Evolutionary conservation across 2,888 invertebrate genomes (phyloP).

Genomic region (Scaeva pyrastri): DNA sequence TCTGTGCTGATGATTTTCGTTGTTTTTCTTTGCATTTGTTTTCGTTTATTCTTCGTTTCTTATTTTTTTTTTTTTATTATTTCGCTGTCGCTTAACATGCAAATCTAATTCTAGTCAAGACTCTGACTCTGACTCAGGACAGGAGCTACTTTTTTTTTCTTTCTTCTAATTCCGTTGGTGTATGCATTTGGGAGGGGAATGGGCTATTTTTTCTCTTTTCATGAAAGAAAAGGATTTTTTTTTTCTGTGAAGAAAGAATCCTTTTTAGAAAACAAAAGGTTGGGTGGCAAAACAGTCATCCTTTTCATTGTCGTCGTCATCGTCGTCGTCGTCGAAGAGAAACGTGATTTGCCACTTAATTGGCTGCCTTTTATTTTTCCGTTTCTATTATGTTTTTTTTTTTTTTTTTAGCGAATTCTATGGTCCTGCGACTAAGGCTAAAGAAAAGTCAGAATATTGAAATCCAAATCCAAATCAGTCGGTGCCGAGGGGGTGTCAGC

Average conservation of each 20-base stretch:
- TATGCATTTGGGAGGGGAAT: constrained; percentile 26
- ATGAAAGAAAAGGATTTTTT: constrained; percentile 10
- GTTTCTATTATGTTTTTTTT: constrained; percentile 45
- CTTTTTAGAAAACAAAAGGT: constrained; percentile 34
- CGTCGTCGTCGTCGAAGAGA: constrained; percentile 36
- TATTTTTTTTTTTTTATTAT: constrained; percentile 37
- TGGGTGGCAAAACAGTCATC: constrained; percentile 28
- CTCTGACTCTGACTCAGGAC: constrained; percentile 6
- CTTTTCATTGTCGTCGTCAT: constrained; percentile 1
- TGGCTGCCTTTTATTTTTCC: constrained; percentile 69
- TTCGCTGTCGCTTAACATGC: constrained; percentile 58
- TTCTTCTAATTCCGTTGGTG: constrained; percentile 46
- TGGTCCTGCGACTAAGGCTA: background rate
- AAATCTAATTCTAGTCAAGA: constrained; percentile 58
- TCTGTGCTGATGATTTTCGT: constrained; percentile 31
- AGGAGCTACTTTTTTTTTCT: constrained; percentile 23
- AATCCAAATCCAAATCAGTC: constrained; percentile 33
- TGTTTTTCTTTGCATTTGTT: background rate
- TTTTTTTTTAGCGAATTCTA: background rate
- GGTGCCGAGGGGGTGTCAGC: background rate
- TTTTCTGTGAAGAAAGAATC: constrained; percentile 26
- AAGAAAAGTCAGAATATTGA: constrained; percentile 24
- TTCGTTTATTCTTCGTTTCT: background rate
- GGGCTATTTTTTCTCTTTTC: background rate
- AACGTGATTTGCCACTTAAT: constrained; percentile 75